Conservation (phyloP, 2,888 invertebrate genomes). For the Oasisia sp. region DNA sequence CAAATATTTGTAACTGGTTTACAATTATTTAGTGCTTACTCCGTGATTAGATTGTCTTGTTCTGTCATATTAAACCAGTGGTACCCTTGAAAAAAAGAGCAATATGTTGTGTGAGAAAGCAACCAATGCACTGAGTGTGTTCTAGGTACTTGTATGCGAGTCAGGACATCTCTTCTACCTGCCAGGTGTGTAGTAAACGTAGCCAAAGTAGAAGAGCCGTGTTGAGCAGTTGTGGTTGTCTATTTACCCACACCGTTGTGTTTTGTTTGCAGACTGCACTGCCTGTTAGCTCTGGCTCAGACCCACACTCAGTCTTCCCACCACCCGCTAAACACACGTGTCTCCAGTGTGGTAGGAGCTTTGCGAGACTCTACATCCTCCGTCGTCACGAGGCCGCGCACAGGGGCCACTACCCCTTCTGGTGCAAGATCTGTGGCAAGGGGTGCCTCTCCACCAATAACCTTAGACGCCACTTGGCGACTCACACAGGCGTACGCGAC, state of each 20-base stretch:
- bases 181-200: neutral
- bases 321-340: neutral
- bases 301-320: neutral
- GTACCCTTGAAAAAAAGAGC: neutral
- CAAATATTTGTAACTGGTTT: neutral
- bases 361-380: neutral
- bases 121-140: neutral
- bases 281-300: neutral
- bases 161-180: neutral
- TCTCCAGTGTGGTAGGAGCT: neutral
- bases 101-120: neutral
- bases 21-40: too few relatives aligned
- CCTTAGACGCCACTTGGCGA: constrained; percentile 9
- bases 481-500: neutral
- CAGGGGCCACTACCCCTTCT: neutral
- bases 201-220: neutral
- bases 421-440: neutral
- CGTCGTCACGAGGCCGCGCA: neutral
- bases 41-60: too few relatives aligned
- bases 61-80: neutral
- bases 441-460: neutral
- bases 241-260: neutral
- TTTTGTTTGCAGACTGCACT: neutral
- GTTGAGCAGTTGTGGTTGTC: neutral
- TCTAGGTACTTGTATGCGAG: neutral